A percentile compares a stretch with the other conserved stretches of the same genome.
Conservation (phyloP, 2,888 invertebrate genomes). For the Subacronicta megacephala region DNA sequence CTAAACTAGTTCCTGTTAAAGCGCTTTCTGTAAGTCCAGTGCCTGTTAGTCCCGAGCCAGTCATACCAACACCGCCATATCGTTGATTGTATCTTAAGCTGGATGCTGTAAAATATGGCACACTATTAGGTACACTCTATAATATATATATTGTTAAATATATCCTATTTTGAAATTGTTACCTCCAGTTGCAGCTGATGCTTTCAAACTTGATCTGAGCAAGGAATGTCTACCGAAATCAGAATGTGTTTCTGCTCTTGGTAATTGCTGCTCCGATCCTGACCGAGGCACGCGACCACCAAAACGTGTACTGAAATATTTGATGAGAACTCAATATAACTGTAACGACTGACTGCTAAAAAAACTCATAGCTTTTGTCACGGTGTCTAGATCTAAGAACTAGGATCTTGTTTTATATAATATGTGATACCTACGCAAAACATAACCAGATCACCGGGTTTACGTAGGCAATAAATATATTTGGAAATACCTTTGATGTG, state of each 20-base stretch:
- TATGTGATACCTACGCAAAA: too few relatives aligned
- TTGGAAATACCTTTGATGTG: too few relatives aligned
- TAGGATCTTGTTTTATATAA: too few relatives aligned
- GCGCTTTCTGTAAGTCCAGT: slow-evolving; percentile 72
- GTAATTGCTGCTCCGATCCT: slow-evolving; percentile 97
- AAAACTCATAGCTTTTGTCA: too few relatives aligned
- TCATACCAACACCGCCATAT: slow-evolving; percentile 86
- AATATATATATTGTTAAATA: neutral
- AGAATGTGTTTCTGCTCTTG: slow-evolving; percentile 94
- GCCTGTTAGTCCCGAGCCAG: slow-evolving; percentile 73
- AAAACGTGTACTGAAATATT: slow-evolving; percentile 74
- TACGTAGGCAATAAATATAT: too few relatives aligned
- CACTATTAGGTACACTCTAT: neutral
- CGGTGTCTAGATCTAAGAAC: too few relatives aligned
- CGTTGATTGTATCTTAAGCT: slow-evolving; percentile 91
- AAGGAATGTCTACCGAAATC: slow-evolving; percentile 96
- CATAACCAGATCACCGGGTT: too few relatives aligned
- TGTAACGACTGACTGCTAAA: too few relatives aligned
- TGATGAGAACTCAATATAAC: too few relatives aligned
- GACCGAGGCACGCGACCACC: slow-evolving; percentile 93
- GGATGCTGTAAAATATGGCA: slow-evolving; percentile 75
- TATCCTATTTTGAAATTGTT: slow-evolving; percentile 22
- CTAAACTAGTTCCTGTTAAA: slow-evolving; percentile 61
- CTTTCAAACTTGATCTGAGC: slow-evolving; percentile 94
- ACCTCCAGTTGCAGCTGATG: slow-evolving; percentile 84